Evolutionary conservation across 2,113 vertebrate species (phyloP).

Genomic region (Oenanthe oenanthe): DNA sequence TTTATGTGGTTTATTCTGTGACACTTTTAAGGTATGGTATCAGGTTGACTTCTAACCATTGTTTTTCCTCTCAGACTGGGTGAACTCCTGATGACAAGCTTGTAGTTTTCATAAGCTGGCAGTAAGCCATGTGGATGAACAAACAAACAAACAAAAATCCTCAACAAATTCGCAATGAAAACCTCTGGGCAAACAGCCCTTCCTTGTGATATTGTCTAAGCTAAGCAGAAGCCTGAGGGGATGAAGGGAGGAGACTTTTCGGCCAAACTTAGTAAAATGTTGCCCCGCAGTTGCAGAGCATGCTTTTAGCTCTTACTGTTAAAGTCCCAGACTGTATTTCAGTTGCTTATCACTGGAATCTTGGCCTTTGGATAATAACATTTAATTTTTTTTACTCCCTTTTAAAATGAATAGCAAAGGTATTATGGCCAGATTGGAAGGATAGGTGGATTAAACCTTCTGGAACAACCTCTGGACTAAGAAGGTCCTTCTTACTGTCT

Average conservation of each 20-base stretch:
- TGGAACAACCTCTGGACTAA: background rate
- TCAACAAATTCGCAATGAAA: slow-evolving; percentile 45
- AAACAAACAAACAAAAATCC: slow-evolving; percentile 68
- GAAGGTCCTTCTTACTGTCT: background rate
- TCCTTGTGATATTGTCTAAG: slow-evolving; percentile 68
- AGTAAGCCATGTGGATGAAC: slow-evolving; percentile 7
- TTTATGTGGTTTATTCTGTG: background rate
- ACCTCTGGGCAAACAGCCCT: slow-evolving; percentile 62
- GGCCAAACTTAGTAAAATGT: slow-evolving; percentile 28
- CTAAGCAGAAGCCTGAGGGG: slow-evolving; percentile 48
- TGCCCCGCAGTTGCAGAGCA: background rate
- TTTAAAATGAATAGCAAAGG: background rate
- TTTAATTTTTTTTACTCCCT: background rate
- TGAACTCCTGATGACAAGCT: slow-evolving; percentile 49
- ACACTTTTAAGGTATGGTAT: background rate
- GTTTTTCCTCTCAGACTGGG: background rate
- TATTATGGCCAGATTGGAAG: background rate
- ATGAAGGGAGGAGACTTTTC: slow-evolving; percentile 18
- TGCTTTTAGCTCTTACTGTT: slow-evolving; percentile 4
- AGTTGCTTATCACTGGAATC: slow-evolving; percentile 28
- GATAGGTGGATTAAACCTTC: background rate
- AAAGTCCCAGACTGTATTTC: background rate
- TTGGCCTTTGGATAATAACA: background rate
- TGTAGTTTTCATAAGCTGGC: slow-evolving; percentile 52
- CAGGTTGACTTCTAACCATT: slow-evolving; percentile 6